These are phyloP conservation scores for Melanogrammus aeglefinus DNA, from an alignment of 2,797 vertebrate genomes.

Conservation along the genomic window DNA sequence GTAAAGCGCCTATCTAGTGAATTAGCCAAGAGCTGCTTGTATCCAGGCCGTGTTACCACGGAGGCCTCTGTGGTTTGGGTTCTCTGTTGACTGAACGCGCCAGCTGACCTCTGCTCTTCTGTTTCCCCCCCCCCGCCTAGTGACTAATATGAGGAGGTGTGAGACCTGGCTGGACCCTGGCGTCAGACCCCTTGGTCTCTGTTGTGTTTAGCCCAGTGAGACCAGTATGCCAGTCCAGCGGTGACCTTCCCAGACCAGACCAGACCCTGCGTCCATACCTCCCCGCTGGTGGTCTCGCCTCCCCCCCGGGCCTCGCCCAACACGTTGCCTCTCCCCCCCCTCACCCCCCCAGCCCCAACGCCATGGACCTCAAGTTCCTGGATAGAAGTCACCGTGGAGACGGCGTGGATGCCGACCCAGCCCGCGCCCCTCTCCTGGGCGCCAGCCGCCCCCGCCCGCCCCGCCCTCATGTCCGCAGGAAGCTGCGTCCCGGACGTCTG, in stretches of 20 bases:
- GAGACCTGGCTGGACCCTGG: slow-evolving; percentile 67
- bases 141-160: slow-evolving; percentile 77
- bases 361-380: slow-evolving; percentile 59
- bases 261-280: background rate
- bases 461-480: slow-evolving; percentile 78
- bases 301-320: slow-evolving; percentile 35
- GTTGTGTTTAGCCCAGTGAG: slow-evolving; percentile 53
- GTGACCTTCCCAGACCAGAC: slow-evolving; percentile 25
- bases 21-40: background rate
- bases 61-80: background rate
- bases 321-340: slow-evolving; percentile 35
- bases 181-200: slow-evolving; percentile 52
- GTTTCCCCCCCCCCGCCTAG: slow-evolving; percentile 47
- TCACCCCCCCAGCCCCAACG: slow-evolving; percentile 16
- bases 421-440: slow-evolving; percentile 41
- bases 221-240: slow-evolving; percentile 62
- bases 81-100: background rate
- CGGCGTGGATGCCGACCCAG: slow-evolving; percentile 31
- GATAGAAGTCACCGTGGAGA: slow-evolving; percentile 41
- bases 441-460: slow-evolving; percentile 62
- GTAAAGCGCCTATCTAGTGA: background rate
- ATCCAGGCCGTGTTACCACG: background rate
- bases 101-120: background rate
- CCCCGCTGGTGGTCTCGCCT: background rate
- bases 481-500: slow-evolving; percentile 83